Base-by-base conservation (phyloP, 2,888 invertebrate genomes). In the Lapara coniferarum region DNA sequence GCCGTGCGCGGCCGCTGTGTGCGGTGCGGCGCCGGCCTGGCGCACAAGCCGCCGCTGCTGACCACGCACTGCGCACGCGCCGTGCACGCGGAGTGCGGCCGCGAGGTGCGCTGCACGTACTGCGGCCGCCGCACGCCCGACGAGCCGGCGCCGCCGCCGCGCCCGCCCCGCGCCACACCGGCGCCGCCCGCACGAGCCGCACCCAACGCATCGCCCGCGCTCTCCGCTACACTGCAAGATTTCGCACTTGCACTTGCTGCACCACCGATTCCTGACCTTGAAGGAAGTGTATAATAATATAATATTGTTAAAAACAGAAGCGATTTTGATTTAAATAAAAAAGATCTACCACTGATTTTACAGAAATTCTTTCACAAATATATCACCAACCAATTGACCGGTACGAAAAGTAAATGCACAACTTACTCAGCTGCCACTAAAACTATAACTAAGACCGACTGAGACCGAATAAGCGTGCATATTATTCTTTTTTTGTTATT, bases 251-350 rank as follows among this genome's bases (percentile, higher is more conserved):
- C 73, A 76, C n/a, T 79, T 52, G 81, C 82, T 37, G 93, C 93
- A 8, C 91, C 93, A 49, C 93, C 93, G 49, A 82, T 91, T 7
- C 93, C 89, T 0, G 92, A 93, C 71, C 86, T 94, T 66, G 93
- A 94, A 73, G 91, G 92, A 1, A 73, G 88, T 52, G 88, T 89
- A 2, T 89, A 75, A 81, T 37, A 69, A 7, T 71, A 14, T 25
- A 25, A 25, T 25, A 25, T 25, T 25, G n/a, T n/a, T n/a, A n/a
- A n/a, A n/a, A n/a, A n/a, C n/a, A n/a, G n/a, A n/a, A n/a, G n/a
- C n/a, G n/a, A n/a, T n/a, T n/a, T n/a, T n/a, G n/a, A n/a, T n/a
- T n/a, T n/a, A n/a, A n/a, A n/a, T n/a, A n/a, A n/a, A n/a, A n/a
- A n/a, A n/a, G n/a, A n/a, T n/a, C n/a, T n/a, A n/a, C n/a, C n/a